phyloP scores from a whole-genome alignment of 1,140 invertebrate genomes.

The Amphibalanus amphitrite region DNA sequence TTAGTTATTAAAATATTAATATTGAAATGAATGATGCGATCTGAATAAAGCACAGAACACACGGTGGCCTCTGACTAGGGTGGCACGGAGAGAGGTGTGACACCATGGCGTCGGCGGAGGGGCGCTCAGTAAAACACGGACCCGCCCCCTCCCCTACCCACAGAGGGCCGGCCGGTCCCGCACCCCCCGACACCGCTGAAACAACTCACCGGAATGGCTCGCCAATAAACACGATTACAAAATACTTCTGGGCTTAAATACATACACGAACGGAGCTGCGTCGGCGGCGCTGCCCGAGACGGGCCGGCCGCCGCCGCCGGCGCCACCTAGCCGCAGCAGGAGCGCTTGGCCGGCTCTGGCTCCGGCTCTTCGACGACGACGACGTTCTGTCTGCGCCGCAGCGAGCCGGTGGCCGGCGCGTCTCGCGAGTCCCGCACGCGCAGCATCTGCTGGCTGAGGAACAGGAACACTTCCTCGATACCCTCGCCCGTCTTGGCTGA shows the following conservation, averaged over 20 bases:
- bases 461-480: slow-evolving; percentile 82
- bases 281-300: too few relatives aligned
- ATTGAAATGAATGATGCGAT: slow-evolving; percentile 2
- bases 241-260: background rate
- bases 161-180: too few relatives aligned
- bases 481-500: slow-evolving; percentile 88
- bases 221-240: slow-evolving; percentile 2
- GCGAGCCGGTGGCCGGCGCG: background rate
- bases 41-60: slow-evolving; percentile 1
- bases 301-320: too few relatives aligned
- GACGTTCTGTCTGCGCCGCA: slow-evolving; percentile 31
- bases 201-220: background rate
- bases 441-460: slow-evolving; percentile 55
- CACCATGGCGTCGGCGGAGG: too few relatives aligned
- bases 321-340: slow-evolving; percentile 24
- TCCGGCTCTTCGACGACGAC: slow-evolving; percentile 42
- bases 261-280: too few relatives aligned
- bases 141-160: too few relatives aligned
- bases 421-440: slow-evolving; percentile 23
- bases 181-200: too few relatives aligned
- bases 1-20: slow-evolving; percentile 2
- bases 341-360: slow-evolving; percentile 20
- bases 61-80: background rate
- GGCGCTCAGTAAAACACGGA: too few relatives aligned
- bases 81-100: too few relatives aligned